A percentile compares a stretch with the other conserved stretches of the same genome.
Conservation (phyloP, 2,113 vertebrate species). For the Microtus ochrogaster region DNA sequence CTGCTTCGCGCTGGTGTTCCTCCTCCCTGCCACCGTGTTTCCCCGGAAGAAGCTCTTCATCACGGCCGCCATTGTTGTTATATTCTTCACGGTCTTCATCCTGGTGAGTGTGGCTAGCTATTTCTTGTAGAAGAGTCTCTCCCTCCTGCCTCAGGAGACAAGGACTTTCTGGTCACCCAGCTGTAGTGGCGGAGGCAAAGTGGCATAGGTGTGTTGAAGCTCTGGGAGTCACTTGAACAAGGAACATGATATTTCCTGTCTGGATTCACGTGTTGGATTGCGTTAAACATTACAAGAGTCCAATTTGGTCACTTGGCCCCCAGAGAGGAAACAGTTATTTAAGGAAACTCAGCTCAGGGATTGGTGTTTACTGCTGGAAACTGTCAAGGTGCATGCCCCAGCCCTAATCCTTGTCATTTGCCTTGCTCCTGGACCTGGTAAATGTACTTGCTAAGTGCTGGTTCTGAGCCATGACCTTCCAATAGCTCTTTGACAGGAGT, state of each 20-base stretch:
- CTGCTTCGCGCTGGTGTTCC: constrained; percentile 96
- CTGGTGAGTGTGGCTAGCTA: constrained; percentile 87
- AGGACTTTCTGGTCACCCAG: not conserved
- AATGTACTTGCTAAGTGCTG: not conserved
- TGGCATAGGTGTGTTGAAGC: not conserved
- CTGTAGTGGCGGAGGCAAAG: not conserved
- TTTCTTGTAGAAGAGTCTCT: not conserved
- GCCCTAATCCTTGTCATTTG: not conserved
- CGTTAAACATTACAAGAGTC: not conserved
- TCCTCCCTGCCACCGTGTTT: constrained; percentile 92
- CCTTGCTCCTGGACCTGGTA: not conserved
- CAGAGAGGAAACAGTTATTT: constrained; percentile 40
- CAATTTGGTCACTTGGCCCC: not conserved
- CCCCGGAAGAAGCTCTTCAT: constrained; percentile 93
- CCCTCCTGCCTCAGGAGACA: not conserved
- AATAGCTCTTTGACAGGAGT: not conserved
- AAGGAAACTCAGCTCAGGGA: constrained; percentile 43
- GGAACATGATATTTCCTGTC: constrained; percentile 28
- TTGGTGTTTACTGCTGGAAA: constrained; percentile 25
- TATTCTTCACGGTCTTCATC: constrained; percentile 97
- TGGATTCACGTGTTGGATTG: not conserved
- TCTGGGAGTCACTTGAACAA: no score
- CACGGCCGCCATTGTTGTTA: constrained; percentile 94
- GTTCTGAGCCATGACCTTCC: not conserved
- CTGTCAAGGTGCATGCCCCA: rapidly evolving